Evolutionary conservation across 2,797 vertebrate species (phyloP), one percentile per base, ranked within the genome.

Genomic region (Decapterus maruadsi): DNA sequence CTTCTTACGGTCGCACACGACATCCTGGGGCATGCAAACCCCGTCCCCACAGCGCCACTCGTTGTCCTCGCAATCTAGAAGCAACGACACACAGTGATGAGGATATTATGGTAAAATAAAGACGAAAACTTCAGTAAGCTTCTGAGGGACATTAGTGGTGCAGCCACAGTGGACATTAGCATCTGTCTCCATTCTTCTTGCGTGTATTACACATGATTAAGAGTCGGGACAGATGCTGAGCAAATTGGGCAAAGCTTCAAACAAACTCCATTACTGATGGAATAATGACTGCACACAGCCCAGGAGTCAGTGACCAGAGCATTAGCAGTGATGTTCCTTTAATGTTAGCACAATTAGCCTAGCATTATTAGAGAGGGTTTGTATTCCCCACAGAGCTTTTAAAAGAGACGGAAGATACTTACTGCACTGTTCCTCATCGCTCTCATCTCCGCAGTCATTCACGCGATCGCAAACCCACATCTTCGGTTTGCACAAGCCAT

Each of bases 371-470:
- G 77, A 77, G 50, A 53, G 58, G 56, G 34, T 45, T 68, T 61
- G 55, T 50, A 34, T 62, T 36, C 75, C 72, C 81, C 20, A 11
- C 61, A 82, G 64, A 58, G 50, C 4, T 8, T 11, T 71, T 51
- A 34, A 31, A 31, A 59, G 22, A 65, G 61, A 62, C 2, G 4
- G 8, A 34, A 6, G 59, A 71, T 50, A 94, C 94, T 93, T 75
- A 95, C 95, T 82, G 80, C 95, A 96, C 4, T 57, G 31, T 42
- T 87, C 54, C 85, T 96, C 95, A 22, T 96, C 95, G 31, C 94
- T 96, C 36, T 80, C 50, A 29, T 96, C 95, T 1, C 95, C 95
- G 1, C 95, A 96, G 91, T 96, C 95, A 2, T 96, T 94, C 75
- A 89, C 87, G 12, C 82, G 77, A 78, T 96, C 95, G 42, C 95